Evolutionary conservation across 2,888 invertebrate genomes (phyloP), one percentile per base, ranked within the genome.

Genomic region (Stenodera caucasica): DNA sequence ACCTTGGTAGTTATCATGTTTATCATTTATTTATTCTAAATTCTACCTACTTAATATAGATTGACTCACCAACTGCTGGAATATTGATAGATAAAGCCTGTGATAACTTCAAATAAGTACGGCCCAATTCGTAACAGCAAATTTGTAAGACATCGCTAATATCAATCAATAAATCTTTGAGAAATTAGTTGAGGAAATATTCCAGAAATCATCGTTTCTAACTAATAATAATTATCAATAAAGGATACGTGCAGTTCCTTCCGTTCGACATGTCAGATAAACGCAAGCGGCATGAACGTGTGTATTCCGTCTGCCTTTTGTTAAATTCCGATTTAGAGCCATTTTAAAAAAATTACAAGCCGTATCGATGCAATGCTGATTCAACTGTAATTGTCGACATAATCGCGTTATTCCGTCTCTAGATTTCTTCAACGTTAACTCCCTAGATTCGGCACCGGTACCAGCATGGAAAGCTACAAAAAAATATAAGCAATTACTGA

Each of bases 61-160:
- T 49, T 23, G 35, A 87, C 90, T 91, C 78, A 92, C 91, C 93
- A 69, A 93, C 88, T 53, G 93, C 90, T 64, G 94, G 95, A 76
- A 94, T 90, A 74, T 90, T 92, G 72, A 99, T 94, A 78, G 92
- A 94, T 12, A 99, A 83, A 32, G 93, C 92, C 76, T 93, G 88
- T 0, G 96, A 91, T 57, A 99, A 82, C 75, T 90, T 90, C 71
- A 96, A 85, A 78, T 97, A 97, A 0, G 96, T 96, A 59, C 94
- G 87, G 54, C 98, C 98, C 35, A 99, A 83, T 80, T 94, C 94
- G 79, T 95, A 98, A 57, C 98, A 96, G 82, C 96, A 96, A 70
- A 97, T 94, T 84, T 97, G 91, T 30, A 96, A 86, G n/a, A 96
- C 90, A 83, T 98, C 98, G 81, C 97, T 97, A 67, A 98, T 96